Percentiles rank a stretch among this genome's conserved stretches.
These are phyloP conservation scores for Oryzias woworae DNA, from an alignment of 2,113 vertebrate species.

Conservation along the genomic window DNA sequence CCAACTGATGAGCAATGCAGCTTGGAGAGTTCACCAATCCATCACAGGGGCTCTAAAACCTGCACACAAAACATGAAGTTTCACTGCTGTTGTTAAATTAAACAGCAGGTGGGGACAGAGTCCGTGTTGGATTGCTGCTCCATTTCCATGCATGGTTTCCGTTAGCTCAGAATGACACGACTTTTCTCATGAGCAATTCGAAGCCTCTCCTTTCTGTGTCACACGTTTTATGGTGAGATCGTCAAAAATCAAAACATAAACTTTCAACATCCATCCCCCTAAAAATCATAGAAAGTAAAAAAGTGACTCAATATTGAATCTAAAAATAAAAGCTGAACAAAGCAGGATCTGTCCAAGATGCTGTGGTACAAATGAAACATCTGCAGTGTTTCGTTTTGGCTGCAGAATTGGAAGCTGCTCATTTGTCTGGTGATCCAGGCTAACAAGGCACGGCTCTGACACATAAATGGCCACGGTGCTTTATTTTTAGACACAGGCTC, in stretches of 20 bases:
- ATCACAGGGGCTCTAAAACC: neutral
- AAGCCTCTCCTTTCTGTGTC: neutral
- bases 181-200: conserved; percentile 7
- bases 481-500: conserved; percentile 63
- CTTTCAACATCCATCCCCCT: too few relatives aligned
- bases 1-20: too few relatives aligned
- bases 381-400: neutral
- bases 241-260: too few relatives aligned
- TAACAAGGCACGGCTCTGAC: conserved; percentile 36
- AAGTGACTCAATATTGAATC: too few relatives aligned
- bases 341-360: too few relatives aligned
- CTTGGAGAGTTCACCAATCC: too few relatives aligned
- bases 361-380: too few relatives aligned
- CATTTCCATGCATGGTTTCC: neutral
- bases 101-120: conserved; percentile 71
- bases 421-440: conserved; percentile 3
- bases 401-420: neutral
- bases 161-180: neutral
- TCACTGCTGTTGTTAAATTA: neutral
- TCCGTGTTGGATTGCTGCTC: neutral
- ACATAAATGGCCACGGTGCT: conserved; percentile 35
- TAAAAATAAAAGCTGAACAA: too few relatives aligned
- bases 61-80: neutral
- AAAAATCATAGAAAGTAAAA: too few relatives aligned
- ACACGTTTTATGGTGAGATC: too few relatives aligned